A percentile compares a stretch with the other conserved stretches of the same genome.
Conservation (phyloP, 2,888 invertebrate genomes). For the Phaonia tiefii region DNA sequence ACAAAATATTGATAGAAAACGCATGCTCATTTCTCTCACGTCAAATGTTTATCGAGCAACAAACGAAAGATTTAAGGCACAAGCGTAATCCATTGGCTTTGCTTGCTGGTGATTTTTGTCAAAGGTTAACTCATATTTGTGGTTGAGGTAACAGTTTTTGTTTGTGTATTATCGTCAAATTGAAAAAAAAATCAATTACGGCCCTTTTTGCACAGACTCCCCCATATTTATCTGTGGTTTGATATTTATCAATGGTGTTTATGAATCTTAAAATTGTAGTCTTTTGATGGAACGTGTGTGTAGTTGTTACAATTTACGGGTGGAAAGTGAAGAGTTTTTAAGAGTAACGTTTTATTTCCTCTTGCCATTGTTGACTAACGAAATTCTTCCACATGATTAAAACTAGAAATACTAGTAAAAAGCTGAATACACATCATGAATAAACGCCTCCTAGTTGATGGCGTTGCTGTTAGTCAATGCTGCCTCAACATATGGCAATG, state of each 20-base stretch:
- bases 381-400: neutral
- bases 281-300: no score
- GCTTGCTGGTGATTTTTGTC: neutral
- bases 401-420: constrained; percentile 6
- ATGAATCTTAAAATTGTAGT: no score
- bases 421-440: neutral
- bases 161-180: neutral
- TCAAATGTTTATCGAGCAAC: no score
- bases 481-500: no score
- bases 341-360: neutral
- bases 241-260: no score
- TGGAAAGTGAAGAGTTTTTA: constrained; percentile 29
- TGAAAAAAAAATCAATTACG: neutral
- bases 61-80: constrained; percentile 24
- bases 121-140: constrained; percentile 7
- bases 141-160: neutral
- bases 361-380: neutral
- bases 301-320: constrained; percentile 9
- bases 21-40: no score
- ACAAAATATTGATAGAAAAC: no score
- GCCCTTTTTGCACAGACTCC: neutral
- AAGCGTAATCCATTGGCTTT: neutral
- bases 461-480: neutral
- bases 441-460: neutral
- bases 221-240: neutral